Evolutionary conservation across 1,140 invertebrate species (phyloP), one percentile per base, ranked within the genome.

Genomic region (Anastatus disparis): DNA sequence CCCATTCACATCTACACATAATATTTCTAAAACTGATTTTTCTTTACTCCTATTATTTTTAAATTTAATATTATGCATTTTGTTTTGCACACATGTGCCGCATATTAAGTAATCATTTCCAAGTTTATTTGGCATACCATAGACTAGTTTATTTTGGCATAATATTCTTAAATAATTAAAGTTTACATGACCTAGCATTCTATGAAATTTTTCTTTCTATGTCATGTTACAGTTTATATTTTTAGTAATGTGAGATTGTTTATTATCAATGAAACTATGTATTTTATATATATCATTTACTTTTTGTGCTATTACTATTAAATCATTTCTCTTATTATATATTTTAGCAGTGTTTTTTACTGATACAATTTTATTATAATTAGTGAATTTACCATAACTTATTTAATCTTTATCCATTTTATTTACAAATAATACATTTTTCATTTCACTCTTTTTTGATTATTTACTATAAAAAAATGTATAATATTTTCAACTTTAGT

Each of bases 241-340:
- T n/a, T 56, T 3, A 7, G 17, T 20, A 31, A 35, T 1, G 20
- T 31, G 17, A 15, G 17, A 31, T 35, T 56, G 4, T 20, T 8
- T 56, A 8, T 26, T 35, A 17, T 31, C 12, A 15, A 40, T 13
- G 0, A 40, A 12, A 38, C 6, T 59, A 59, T 40, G 13, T 4
- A 40, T 38, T 22, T 24, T 38, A n/a, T 59, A 59, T 40, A 59
- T 22, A 59, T 59, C 26, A 26, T 59, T 59, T 9, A 9, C 13
- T 59, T 59, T 59, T 24, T 22, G 12, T 15, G 55, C 55, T n/a
- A 58, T 24, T 3, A 17, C 55, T 22, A 42, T 76, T 76, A 58
- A 24, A 20, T 59, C 6, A 42, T 42, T 59, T 12, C 12, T 24
- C 42, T 40, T 59, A 59, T 15, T 42, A 13, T 40, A 40, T 13